Percentiles rank a stretch among this genome's conserved stretches.
These are phyloP conservation scores for Asbolus verrucosus DNA, from an alignment of 1,140 invertebrate genomes.

Conservation along the genomic window DNA sequence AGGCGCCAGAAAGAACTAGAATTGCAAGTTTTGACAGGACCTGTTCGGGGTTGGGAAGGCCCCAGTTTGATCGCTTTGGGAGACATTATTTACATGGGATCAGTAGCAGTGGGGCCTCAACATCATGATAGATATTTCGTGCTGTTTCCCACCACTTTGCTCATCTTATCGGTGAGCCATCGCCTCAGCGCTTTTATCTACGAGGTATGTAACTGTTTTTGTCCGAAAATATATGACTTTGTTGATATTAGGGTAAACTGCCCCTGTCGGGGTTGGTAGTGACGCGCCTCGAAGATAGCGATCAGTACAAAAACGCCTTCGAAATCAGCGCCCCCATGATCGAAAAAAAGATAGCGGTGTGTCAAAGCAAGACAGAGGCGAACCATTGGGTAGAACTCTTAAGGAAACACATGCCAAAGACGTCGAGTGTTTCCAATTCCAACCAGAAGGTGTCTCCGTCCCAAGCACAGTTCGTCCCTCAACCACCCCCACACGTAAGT, in stretches of 20 bases:
- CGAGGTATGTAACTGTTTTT: slow-evolving; percentile 79
- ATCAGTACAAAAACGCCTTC: slow-evolving; percentile 88
- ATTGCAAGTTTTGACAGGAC: slow-evolving; percentile 91
- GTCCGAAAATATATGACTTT: slow-evolving; percentile 1
- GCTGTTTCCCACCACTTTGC: slow-evolving; percentile 86
- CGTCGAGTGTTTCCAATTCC: slow-evolving; percentile 61
- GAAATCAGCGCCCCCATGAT: slow-evolving; percentile 94
- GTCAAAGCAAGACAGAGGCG: slow-evolving; percentile 85
- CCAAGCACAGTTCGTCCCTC: slow-evolving; percentile 65
- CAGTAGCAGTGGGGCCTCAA: slow-evolving; percentile 83
- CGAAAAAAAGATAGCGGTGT: slow-evolving; percentile 88
- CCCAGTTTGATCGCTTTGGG: slow-evolving; percentile 82
- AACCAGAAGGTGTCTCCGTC: slow-evolving; percentile 62
- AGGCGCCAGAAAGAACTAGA: slow-evolving; percentile 97
- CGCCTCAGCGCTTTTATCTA: slow-evolving; percentile 95
- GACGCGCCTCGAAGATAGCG: slow-evolving; percentile 81
- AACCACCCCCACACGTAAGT: slow-evolving; percentile 71
- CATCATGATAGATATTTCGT: slow-evolving; percentile 93
- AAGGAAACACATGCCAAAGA: slow-evolving; percentile 68
- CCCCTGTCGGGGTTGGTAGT: slow-evolving; percentile 88
- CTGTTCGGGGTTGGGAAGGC: slow-evolving; percentile 95
- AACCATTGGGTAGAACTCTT: slow-evolving; percentile 89
- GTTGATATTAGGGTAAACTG: slow-evolving; percentile 80
- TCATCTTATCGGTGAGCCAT: slow-evolving; percentile 92
- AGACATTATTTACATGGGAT: slow-evolving; percentile 87